These are phyloP conservation scores for Daktulosphaira vitifoliae DNA, from an alignment of 1,140 invertebrate species.

Conservation along the genomic window DNA sequence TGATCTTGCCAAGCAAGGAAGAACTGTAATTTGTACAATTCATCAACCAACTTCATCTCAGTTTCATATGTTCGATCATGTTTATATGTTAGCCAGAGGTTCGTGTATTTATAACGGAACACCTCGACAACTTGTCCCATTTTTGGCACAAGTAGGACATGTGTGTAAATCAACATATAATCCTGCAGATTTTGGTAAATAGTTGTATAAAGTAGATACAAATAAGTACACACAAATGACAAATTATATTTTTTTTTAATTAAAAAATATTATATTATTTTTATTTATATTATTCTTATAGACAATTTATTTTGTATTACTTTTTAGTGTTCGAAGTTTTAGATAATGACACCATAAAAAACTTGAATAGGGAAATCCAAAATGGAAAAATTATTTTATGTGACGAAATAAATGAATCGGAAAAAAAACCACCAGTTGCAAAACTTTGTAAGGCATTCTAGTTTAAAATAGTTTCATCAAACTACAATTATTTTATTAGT, in stretches of 20 bases:
- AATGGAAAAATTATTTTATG: conserved; percentile 39
- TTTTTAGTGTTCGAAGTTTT: conserved; percentile 41
- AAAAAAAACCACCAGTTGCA: conserved; percentile 24
- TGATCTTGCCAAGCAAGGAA: conserved; percentile 46
- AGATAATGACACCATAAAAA: conserved; percentile 37
- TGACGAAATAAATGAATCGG: conserved; percentile 25
- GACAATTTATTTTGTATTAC: neutral
- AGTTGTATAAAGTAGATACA: too few relatives aligned
- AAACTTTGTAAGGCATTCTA: conserved; percentile 38
- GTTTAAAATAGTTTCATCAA: too few relatives aligned
- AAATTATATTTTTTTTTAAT: too few relatives aligned
- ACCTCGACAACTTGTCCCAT: conserved; percentile 48
- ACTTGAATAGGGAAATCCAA: conserved; percentile 39
- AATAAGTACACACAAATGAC: neutral
- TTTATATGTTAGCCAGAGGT: conserved; percentile 52
- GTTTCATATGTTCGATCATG: conserved; percentile 55
- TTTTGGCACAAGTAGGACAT: conserved; percentile 40
- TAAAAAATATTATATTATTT: too few relatives aligned
- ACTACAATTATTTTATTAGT: too few relatives aligned
- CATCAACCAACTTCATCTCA: conserved; percentile 59
- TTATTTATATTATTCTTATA: too few relatives aligned
- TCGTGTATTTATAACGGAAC: conserved; percentile 52
- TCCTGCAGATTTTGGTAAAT: conserved; percentile 41
- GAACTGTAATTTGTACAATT: conserved; percentile 58
- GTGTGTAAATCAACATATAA: conserved; percentile 47